phyloP scores from a whole-genome alignment of 2,113 vertebrate genomes.

The Pagrus major region DNA sequence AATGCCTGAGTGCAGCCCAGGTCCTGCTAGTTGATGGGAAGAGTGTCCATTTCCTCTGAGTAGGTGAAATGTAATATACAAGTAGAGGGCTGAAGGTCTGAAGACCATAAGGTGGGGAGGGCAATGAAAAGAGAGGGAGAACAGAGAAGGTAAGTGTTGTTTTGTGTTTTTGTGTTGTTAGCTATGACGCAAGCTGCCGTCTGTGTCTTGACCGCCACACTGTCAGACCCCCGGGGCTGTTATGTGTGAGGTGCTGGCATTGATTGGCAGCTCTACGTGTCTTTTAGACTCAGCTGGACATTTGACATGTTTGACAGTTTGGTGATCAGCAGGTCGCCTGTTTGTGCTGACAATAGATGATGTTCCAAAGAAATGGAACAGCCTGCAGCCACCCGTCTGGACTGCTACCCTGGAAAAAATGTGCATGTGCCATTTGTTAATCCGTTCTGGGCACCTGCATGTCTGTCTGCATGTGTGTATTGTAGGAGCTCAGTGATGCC shows the following conservation, averaged over 20 bases:
- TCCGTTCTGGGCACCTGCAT: conserved; percentile 21
- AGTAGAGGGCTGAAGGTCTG: conserved; percentile 30
- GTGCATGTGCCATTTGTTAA: not conserved
- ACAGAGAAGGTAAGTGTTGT: conserved; percentile 12
- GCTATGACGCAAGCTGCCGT: conserved; percentile 11
- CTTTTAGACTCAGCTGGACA: conserved; percentile 36
- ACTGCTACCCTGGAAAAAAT: not conserved
- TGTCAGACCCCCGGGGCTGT: conserved; percentile 20
- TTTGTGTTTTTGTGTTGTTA: conserved; percentile 3
- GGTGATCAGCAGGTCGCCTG: conserved; percentile 32
- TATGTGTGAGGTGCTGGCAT: conserved; percentile 47
- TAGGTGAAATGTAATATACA: conserved; percentile 79
- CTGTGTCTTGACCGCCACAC: conserved; percentile 7
- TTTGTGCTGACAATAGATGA: conserved; percentile 29
- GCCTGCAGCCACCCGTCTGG: conserved; percentile 5
- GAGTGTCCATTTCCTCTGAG: conserved; percentile 80
- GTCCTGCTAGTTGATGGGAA: conserved; percentile 60
- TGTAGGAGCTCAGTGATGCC: conserved; percentile 42
- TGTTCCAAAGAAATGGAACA: conserved; percentile 26
- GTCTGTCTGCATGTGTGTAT: conserved; percentile 42
- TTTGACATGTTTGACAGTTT: conserved; percentile 33
- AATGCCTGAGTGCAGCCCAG: conserved; percentile 57
- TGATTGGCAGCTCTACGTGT: conserved; percentile 46
- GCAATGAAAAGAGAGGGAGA: conserved; percentile 18
- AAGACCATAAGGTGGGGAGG: conserved; percentile 34